Conservation (phyloP, 2,888 invertebrate species). For the Aproaerema taeniolella region DNA sequence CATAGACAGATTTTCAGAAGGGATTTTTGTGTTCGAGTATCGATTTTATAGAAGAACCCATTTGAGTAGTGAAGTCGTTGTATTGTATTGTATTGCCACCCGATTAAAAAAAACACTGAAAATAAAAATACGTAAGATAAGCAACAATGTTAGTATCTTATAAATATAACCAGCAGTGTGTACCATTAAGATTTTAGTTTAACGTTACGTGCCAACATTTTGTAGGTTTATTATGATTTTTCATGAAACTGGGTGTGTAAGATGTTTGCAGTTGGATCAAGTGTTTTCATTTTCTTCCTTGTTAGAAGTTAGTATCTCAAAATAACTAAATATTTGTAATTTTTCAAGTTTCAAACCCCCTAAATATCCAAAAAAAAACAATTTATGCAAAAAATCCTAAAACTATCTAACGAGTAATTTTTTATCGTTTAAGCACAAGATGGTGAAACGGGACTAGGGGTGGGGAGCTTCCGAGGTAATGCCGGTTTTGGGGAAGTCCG, state of each 20-base stretch:
- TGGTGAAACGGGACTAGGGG: no score
- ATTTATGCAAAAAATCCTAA: no score
- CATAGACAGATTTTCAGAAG: slow-evolving; percentile 34
- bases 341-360: no score
- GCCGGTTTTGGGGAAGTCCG: no score
- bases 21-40: slow-evolving; percentile 39
- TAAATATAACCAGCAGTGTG: slow-evolving; percentile 32
- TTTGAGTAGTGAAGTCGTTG: slow-evolving; percentile 30
- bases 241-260: slow-evolving; percentile 1
- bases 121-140: slow-evolving; percentile 46
- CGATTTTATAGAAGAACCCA: slow-evolving; percentile 31
- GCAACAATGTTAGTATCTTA: slow-evolving; percentile 51
- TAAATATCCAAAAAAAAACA: no score
- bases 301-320: no score
- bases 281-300: no score
- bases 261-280: no score
- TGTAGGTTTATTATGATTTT: slow-evolving; percentile 3
- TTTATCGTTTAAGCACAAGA: no score
- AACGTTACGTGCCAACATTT: slow-evolving; percentile 2
- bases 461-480: no score
- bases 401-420: no score
- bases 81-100: slow-evolving; percentile 5
- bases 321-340: no score
- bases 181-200: slow-evolving; percentile 37
- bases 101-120: background rate